phyloP scores from a whole-genome alignment of 2,797 vertebrate species.

The Melanotaenia parkinsoni region DNA sequence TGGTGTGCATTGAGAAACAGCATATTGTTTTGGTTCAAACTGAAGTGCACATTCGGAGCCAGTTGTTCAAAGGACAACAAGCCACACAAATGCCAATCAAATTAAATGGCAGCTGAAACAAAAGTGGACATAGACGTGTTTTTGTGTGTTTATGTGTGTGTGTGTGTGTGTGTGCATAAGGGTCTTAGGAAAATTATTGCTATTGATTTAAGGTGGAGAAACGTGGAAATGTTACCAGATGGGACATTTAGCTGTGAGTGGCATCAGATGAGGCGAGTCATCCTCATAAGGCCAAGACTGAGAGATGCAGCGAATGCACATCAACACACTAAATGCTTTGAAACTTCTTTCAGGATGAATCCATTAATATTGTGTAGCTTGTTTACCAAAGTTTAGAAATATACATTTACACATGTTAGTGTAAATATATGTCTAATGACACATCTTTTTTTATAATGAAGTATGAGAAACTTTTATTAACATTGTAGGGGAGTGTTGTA shows the following conservation, averaged over 20 bases:
- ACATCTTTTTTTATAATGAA: no score
- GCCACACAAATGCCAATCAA: conserved; percentile 66
- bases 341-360: conserved; percentile 35
- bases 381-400: no score
- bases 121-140: conserved; percentile 44
- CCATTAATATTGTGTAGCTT: background rate
- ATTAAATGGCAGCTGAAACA: conserved; percentile 77
- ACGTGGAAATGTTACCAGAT: conserved; percentile 97
- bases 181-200: conserved; percentile 95
- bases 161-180: conserved; percentile 48
- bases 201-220: conserved; percentile 98
- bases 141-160: conserved; percentile 42
- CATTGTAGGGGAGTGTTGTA: background rate
- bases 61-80: conserved; percentile 59
- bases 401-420: no score
- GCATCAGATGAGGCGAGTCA: conserved; percentile 85
- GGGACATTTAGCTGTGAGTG: conserved; percentile 94
- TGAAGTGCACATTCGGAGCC: conserved; percentile 63
- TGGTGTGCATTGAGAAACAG: conserved; percentile 27
- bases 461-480: background rate
- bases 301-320: conserved; percentile 57
- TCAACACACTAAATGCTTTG: conserved; percentile 53
- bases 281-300: conserved; percentile 67
- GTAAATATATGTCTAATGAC: no score
- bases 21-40: conserved; percentile 43